phyloP scores from a whole-genome alignment of 2,888 invertebrate species.

The Watsonalla binaria region DNA sequence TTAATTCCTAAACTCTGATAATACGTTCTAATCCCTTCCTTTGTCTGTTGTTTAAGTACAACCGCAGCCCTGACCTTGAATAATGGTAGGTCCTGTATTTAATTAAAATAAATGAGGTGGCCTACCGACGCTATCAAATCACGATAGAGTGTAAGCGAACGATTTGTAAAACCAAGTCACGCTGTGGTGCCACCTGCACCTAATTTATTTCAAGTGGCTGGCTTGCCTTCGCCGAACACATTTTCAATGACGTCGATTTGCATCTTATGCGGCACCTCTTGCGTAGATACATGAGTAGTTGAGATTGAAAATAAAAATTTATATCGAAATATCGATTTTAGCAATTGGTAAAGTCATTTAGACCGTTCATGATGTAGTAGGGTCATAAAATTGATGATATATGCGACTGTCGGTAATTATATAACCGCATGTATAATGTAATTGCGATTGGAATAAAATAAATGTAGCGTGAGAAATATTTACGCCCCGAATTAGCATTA shows the following conservation, averaged over 20 bases:
- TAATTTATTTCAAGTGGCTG: conserved; percentile 49
- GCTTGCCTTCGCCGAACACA: conserved; percentile 16
- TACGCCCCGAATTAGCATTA: no score
- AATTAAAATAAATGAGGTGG: not conserved
- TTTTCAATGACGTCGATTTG: conserved; percentile 42
- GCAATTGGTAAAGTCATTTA: not conserved
- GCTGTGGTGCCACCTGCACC: conserved; percentile 44
- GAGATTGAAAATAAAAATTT: conserved; percentile 1
- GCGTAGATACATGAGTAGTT: conserved; percentile 7
- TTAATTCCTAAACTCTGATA: no score
- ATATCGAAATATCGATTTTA: conserved; percentile 3
- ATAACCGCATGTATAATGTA: not conserved
- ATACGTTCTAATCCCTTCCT: no score
- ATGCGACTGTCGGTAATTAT: not conserved
- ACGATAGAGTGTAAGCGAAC: conserved; percentile 8
- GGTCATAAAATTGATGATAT: not conserved
- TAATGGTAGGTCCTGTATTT: not conserved
- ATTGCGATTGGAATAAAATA: not conserved
- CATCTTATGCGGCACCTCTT: conserved; percentile 27
- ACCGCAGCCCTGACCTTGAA: no score
- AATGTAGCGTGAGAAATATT: no score
- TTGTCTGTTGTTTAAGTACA: no score
- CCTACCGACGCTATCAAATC: conserved; percentile 15
- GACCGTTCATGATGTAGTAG: not conserved
- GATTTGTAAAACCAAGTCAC: conserved; percentile 33